phyloP scores from a whole-genome alignment of 1,140 invertebrate genomes.

The Paralvinella palmiformis region DNA sequence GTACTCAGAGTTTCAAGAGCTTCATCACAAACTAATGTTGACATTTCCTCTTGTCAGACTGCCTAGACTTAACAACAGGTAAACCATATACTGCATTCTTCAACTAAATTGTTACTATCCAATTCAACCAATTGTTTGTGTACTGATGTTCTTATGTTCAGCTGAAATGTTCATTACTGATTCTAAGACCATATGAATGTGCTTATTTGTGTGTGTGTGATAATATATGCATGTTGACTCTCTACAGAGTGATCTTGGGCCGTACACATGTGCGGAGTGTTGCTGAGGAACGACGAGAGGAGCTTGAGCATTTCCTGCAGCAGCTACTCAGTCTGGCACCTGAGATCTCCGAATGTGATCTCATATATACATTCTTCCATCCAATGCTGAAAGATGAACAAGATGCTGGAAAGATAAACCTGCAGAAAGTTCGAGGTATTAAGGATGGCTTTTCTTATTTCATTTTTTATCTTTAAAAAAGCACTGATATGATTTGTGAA shows the following conservation, averaged over 20 bases:
- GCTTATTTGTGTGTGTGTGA: background rate
- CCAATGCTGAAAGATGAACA: constrained; percentile 77
- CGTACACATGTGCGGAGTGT: constrained; percentile 90
- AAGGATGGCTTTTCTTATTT: too few species aligned
- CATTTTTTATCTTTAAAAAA: too few species aligned
- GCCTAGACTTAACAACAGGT: constrained; percentile 44
- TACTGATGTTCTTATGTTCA: background rate
- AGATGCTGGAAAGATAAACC: constrained; percentile 62
- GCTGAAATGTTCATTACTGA: background rate
- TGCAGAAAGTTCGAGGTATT: constrained; percentile 62
- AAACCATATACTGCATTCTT: too few species aligned
- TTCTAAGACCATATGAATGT: background rate
- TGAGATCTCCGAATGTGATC: constrained; percentile 81
- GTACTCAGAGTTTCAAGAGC: constrained; percentile 93
- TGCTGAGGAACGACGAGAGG: constrained; percentile 77
- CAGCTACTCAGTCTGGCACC: constrained; percentile 79
- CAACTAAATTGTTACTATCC: too few species aligned
- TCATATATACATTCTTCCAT: constrained; percentile 98
- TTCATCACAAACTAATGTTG: constrained; percentile 88
- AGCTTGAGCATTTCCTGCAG: constrained; percentile 80
- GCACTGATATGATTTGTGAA: too few species aligned
- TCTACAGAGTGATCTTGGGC: constrained; percentile 57
- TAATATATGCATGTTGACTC: constrained; percentile 3
- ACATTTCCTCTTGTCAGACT: constrained; percentile 81
- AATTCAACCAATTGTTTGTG: background rate